Evolutionary conservation across 2,888 invertebrate genomes (phyloP).

Genomic region (Schizotus pectinicornis): DNA sequence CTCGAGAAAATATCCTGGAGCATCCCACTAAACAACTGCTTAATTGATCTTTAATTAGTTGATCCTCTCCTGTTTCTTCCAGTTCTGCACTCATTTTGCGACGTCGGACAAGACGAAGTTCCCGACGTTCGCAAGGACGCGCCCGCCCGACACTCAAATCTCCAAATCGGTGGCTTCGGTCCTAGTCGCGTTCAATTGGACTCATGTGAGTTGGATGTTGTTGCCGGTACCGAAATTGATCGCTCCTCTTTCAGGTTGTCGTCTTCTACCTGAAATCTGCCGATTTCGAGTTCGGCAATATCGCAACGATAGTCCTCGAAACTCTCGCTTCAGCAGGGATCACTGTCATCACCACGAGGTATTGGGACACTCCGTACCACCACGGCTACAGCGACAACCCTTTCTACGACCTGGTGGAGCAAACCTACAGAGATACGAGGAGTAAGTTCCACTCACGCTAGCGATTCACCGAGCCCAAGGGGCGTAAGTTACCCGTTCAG

Average conservation of each 20-base stretch:
- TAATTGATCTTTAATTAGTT: not conserved
- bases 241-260: constrained; percentile 66
- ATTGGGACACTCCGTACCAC: constrained; percentile 78
- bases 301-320: constrained; percentile 78
- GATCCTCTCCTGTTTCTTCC: constrained; percentile 48
- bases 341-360: constrained; percentile 67
- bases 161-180: constrained; percentile 90
- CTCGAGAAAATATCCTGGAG: no score
- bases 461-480: no score
- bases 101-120: constrained; percentile 88
- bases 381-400: constrained; percentile 86
- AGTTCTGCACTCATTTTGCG: constrained; percentile 91
- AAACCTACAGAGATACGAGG: constrained; percentile 84
- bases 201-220: constrained; percentile 68
- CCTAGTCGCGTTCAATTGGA: constrained; percentile 86
- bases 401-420: constrained; percentile 80
- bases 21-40: not conserved
- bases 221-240: not conserved
- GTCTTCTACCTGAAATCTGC: constrained; percentile 83
- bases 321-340: constrained; percentile 76
- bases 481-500: no score
- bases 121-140: constrained; percentile 89
- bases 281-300: constrained; percentile 72
- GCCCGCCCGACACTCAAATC: constrained; percentile 92
- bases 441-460: no score